Evolutionary conservation across 2,113 vertebrate genomes (phyloP), one percentile per base, ranked within the genome.

Genomic region (Charadrius vociferus): DNA sequence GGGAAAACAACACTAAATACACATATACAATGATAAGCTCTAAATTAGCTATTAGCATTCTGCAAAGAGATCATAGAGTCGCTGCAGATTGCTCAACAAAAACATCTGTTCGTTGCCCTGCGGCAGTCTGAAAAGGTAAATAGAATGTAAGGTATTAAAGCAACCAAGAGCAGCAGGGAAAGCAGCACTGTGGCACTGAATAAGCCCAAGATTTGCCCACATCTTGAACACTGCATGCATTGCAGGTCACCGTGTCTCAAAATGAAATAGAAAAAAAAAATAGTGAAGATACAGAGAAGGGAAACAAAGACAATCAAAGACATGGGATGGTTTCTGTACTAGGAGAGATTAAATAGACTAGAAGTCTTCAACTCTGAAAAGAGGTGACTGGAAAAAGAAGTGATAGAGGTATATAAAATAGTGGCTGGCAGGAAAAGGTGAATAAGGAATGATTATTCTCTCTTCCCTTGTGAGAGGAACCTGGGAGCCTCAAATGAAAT

Each of bases 1-100:
- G 92, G 96, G 71, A 88, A 97, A 95, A 95, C 95, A 96, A 91
- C 95, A 80, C 96, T 97, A 96, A 96, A 95, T 86, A 95, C 90
- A 95, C 81, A 94, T 88, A 96, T 88, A 95, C 90, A 86, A 50
- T 91, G 92, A 94, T 95, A 95, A 90, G 73, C 71, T 95, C 95
- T 96, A 95, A 96, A 96, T 96, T 96, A 93, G 93, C 93, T 92
- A 94, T 97, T 96, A 96, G 82, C 93, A 91, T 95, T 96, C 93
- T 96, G 93, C 81, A 90, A 91, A 96, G 96, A 93, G 87, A 94
- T 96, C 93, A n/a, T 58, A 91, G 84, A 96, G 92, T 80, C 0
- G 4, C 87, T 97, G 95, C 84, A 90, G 87, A 94, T 72, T 96
- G 92, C 92, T 96, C 81, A 82, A 93, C 74, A 93, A 27, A 91